These are phyloP conservation scores for Sylvia borin DNA, from an alignment of 2,797 vertebrate species.

Conservation along the genomic window DNA sequence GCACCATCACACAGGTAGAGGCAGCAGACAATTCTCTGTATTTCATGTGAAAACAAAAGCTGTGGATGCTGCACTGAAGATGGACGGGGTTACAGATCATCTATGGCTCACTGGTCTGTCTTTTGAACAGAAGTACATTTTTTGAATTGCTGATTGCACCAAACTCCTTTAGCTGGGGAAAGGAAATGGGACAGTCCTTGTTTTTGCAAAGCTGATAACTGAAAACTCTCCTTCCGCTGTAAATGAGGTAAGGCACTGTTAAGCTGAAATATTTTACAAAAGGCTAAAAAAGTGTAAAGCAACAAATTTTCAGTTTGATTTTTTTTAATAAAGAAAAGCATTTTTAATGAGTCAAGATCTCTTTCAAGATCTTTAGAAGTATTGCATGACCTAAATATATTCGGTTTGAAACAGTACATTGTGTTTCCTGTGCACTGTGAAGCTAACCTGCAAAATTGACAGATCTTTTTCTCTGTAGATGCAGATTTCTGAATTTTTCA, in stretches of 20 bases:
- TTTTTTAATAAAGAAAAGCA: neutral
- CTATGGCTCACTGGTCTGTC: slow-evolving; percentile 20
- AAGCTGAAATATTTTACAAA: slow-evolving; percentile 17
- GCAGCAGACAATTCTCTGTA: neutral
- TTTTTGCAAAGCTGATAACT: slow-evolving; percentile 21
- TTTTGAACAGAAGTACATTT: slow-evolving; percentile 20
- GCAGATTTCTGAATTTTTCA: neutral
- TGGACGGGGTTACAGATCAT: slow-evolving; percentile 50
- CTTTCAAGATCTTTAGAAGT: neutral
- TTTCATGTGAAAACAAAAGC: slow-evolving; percentile 37
- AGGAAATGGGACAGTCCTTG: neutral
- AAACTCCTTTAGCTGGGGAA: slow-evolving; percentile 17
- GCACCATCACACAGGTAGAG: slow-evolving; percentile 21
- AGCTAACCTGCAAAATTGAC: neutral
- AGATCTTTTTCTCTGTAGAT: neutral
- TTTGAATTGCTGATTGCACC: slow-evolving; percentile 33
- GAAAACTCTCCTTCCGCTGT: slow-evolving; percentile 27
- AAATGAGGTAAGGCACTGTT: slow-evolving; percentile 72
- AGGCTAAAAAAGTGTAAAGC: neutral
- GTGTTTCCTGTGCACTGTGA: neutral
- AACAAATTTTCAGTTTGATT: neutral
- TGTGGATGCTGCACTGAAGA: slow-evolving; percentile 42
- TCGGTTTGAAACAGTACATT: neutral
- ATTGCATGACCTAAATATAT: neutral
- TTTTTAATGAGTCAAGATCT: neutral